Base-by-base conservation (phyloP, 2,888 invertebrate genomes). In the Gastracanthus pulcherrimus region DNA sequence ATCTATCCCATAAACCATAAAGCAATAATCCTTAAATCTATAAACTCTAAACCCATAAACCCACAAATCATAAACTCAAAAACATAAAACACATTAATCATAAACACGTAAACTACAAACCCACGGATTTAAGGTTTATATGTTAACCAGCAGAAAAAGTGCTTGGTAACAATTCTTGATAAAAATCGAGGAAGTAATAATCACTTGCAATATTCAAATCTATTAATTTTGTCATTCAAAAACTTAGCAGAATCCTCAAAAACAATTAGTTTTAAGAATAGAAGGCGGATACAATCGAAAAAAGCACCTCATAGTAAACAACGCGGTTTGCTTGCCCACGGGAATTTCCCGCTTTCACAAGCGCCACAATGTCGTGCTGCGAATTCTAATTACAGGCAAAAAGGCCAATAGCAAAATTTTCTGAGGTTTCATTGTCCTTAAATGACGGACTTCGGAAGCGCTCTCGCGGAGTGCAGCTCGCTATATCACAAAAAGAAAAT, bases 341-440 rank as follows among this genome's bases (percentile, higher is more conserved):
- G 36, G 26, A 29, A 75, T 64, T 75, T 60, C 26, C 38, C 75
- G 51, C 75, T 75, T 75, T 75, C 75, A 75, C 75, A 66, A 75
- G 26, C 66, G 36, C 66, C 4, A 75, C 34, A 48, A 19, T 3
- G 23, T 60, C 60, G 31, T 45, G 74, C 29, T 2, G 19, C 23
- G 23, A 38, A 75, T 75, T 51, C 11, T 64, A 48, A 51, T 31
- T 26, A 60, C 60, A 31, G 51, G 51, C 16, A 6, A n/a, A 11
- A 34, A 64, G 36, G 51, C 75, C 29, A 64, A 75, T 75, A 36
- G 26, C 26, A 66, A 62, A 75, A 51, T 34, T 23, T 64, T 51
- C 55, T 19, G 75, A 11, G 48, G 4, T 62, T 38, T 23, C 26
- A 26, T 11, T 26, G 23, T 19, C n/a, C 26, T 26, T 23, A 11